A percentile compares a stretch with the other conserved stretches of the same genome.
phyloP scores from a whole-genome alignment of 2,888 invertebrate genomes.

The Fragum whitleyi region DNA sequence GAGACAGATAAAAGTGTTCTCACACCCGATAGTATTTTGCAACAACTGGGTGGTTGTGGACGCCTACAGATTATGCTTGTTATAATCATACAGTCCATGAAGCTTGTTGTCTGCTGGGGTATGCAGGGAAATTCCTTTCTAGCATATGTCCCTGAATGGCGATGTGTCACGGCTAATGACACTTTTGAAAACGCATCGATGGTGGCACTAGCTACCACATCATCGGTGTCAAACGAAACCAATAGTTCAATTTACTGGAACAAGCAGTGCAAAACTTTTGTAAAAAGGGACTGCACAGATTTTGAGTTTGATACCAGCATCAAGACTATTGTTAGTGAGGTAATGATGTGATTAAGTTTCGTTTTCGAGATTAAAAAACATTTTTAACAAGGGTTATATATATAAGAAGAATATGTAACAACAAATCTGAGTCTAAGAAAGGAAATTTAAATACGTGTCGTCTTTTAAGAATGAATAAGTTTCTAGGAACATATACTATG shows the following conservation, averaged over 20 bases:
- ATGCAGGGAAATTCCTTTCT: conserved; percentile 40
- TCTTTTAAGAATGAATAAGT: too few species aligned
- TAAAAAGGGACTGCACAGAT: background rate
- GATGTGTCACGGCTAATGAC: conserved; percentile 21
- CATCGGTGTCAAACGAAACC: background rate
- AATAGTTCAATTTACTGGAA: conserved; percentile 8
- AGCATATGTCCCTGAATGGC: conserved; percentile 46
- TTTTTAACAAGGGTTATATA: too few species aligned
- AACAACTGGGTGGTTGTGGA: conserved; percentile 37
- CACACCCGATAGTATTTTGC: conserved; percentile 34
- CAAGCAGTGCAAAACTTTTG: conserved; percentile 6
- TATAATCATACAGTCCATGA: conserved; percentile 43
- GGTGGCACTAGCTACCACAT: background rate
- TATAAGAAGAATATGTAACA: too few species aligned
- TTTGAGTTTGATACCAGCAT: conserved; percentile 19
- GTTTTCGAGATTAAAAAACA: too few species aligned
- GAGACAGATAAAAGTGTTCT: background rate
- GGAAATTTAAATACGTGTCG: too few species aligned
- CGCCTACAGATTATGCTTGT: conserved; percentile 32
- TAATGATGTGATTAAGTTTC: too few species aligned
- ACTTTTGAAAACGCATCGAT: background rate
- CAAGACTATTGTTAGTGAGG: conserved; percentile 15
- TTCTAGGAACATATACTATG: too few species aligned
- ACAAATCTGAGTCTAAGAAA: too few species aligned
- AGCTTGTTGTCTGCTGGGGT: conserved; percentile 44